Evolutionary conservation across 2,888 invertebrate species (phyloP).

Genomic region (Silvanus unidentatus): DNA sequence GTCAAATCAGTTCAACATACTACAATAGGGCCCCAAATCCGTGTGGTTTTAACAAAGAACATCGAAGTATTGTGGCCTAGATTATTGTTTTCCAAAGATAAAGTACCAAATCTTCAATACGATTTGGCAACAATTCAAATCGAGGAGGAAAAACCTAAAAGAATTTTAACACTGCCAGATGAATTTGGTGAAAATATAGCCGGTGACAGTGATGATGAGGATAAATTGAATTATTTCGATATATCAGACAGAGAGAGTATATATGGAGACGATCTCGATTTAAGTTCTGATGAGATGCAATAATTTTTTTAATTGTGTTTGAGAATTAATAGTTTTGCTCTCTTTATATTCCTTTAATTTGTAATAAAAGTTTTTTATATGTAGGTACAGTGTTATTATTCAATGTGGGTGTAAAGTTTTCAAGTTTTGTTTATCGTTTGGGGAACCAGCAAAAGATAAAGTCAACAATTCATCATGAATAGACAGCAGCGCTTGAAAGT

Average conservation of each 20-base stretch:
- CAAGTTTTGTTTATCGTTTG: slow-evolving; percentile 5
- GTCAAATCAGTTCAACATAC: slow-evolving; percentile 28
- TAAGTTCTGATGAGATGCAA: slow-evolving; percentile 17
- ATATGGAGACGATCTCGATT: slow-evolving; percentile 24
- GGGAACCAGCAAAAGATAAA: slow-evolving; percentile 2
- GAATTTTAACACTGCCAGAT: slow-evolving; percentile 19
- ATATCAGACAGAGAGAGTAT: slow-evolving; percentile 32
- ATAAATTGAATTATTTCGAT: slow-evolving; percentile 21
- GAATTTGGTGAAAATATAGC: slow-evolving; percentile 2
- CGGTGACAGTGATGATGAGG: slow-evolving; percentile 20
- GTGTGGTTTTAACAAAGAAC: slow-evolving; percentile 31
- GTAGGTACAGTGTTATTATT: no score
- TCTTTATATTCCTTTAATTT: no score
- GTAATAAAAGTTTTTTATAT: no score
- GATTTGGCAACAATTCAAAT: slow-evolving; percentile 26
- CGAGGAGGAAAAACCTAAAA: slow-evolving; percentile 28
- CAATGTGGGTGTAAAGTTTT: not conserved
- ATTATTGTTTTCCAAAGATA: slow-evolving; percentile 28
- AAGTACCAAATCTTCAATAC: slow-evolving; percentile 34
- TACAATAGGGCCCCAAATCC: slow-evolving; percentile 28
- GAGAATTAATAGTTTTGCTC: no score
- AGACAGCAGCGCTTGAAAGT: no score
- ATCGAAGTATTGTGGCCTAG: slow-evolving; percentile 33
- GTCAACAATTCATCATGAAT: not conserved
- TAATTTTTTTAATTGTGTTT: no score